Evolutionary conservation across 2,888 invertebrate genomes (phyloP).

Genomic region (Rosalia funebris): DNA sequence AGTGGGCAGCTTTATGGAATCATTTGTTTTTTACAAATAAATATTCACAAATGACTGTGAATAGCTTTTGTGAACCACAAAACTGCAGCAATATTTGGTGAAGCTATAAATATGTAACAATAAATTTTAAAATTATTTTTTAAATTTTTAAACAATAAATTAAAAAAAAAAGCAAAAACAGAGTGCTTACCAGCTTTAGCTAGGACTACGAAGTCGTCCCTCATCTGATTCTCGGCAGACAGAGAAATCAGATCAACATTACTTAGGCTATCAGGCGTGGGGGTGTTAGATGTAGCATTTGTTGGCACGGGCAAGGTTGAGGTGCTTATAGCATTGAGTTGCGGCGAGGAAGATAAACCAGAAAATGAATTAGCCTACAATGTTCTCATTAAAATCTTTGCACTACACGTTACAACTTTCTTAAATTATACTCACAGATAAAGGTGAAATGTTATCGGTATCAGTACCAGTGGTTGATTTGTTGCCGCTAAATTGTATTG

Average conservation of each 20-base stretch:
- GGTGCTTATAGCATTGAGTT: constrained; percentile 49
- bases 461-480: constrained; percentile 52
- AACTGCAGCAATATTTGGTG: too few relatives aligned
- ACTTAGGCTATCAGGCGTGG: constrained; percentile 69
- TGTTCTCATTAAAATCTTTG: not conserved
- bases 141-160: too few relatives aligned
- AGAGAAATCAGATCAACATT: constrained; percentile 62
- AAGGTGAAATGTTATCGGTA: constrained; percentile 62
- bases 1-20: too few relatives aligned
- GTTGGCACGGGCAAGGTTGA: constrained; percentile 53
- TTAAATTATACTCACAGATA: constrained; percentile 60
- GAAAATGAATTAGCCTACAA: constrained; percentile 57
- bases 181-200: constrained; percentile 73
- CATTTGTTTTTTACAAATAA: too few relatives aligned
- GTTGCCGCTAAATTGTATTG: constrained; percentile 60
- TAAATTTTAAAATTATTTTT: too few relatives aligned
- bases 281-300: constrained; percentile 58
- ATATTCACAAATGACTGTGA: too few relatives aligned
- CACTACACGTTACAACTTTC: not conserved
- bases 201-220: constrained; percentile 74
- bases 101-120: too few relatives aligned
- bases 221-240: constrained; percentile 52
- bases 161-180: too few relatives aligned
- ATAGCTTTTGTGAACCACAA: too few relatives aligned
- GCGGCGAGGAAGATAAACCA: constrained; percentile 54